Percentiles rank a stretch among this genome's conserved stretches.
phyloP scores from a whole-genome alignment of 2,113 vertebrate species.

The Leucopsar rothschildi region DNA sequence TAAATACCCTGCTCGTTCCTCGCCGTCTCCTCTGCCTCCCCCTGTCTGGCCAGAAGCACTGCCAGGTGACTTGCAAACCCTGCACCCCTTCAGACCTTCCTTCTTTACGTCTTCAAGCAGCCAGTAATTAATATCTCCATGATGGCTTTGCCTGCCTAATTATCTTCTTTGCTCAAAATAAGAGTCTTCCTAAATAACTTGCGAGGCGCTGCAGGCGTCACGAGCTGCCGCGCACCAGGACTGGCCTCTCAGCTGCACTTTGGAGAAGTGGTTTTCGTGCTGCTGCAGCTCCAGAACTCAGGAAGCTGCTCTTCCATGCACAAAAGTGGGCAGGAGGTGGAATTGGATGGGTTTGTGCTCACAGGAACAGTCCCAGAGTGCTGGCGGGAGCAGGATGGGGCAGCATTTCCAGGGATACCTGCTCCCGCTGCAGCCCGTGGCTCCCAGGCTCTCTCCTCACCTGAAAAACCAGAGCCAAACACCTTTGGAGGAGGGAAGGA shows the following conservation, averaged over 20 bases:
- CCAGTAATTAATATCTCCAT: conserved; percentile 34
- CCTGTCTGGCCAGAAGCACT: not conserved
- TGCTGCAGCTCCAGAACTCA: not conserved
- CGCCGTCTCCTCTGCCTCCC: not conserved
- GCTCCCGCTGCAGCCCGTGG: fast-evolving
- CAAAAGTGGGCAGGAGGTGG: not conserved
- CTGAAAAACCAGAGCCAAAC: not conserved
- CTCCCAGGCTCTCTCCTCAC: not conserved
- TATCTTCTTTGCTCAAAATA: conserved; percentile 31
- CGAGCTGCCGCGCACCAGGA: not conserved
- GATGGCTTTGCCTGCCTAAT: conserved; percentile 36
- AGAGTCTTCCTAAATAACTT: conserved; percentile 52
- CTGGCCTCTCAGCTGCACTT: conserved; percentile 17
- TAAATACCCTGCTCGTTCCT: not conserved
- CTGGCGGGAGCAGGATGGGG: not conserved
- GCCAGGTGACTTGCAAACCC: conserved; percentile 3
- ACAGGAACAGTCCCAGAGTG: fast-evolving
- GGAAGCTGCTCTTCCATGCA: not conserved
- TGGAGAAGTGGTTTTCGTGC: not conserved
- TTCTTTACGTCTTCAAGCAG: not conserved
- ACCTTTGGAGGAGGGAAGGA: not conserved
- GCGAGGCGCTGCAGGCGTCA: not conserved
- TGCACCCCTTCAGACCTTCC: not conserved
- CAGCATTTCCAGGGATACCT: not conserved
- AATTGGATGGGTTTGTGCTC: not conserved